These are phyloP conservation scores for Ephialtes manifestator DNA, from an alignment of 2,888 invertebrate species.

Conservation along the genomic window DNA sequence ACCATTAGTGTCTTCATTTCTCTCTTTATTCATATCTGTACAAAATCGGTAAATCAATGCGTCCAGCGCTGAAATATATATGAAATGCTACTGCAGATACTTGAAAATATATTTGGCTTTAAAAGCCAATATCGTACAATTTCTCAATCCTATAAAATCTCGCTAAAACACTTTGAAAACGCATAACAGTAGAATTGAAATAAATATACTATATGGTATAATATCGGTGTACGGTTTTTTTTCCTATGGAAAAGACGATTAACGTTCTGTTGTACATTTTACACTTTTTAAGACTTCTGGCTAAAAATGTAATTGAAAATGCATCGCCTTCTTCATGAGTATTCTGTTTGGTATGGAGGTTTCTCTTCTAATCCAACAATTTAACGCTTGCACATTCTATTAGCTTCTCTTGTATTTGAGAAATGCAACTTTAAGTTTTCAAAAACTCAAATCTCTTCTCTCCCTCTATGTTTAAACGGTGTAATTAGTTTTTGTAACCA, in stretches of 20 bases:
- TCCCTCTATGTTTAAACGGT: background rate
- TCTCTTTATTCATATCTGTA: conserved; percentile 45
- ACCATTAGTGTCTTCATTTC: conserved; percentile 2
- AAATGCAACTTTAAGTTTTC: background rate
- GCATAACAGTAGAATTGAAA: conserved; percentile 24
- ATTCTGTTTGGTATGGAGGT: conserved; percentile 35
- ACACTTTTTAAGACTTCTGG: background rate
- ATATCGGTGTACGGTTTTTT: conserved; percentile 1
- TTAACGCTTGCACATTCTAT: background rate
- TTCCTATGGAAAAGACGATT: background rate
- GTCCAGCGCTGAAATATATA: conserved; percentile 58
- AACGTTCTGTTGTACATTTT: background rate
- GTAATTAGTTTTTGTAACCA: conserved; percentile 9
- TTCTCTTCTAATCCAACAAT: conserved; percentile 10
- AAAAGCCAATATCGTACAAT: background rate
- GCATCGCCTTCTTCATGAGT: conserved; percentile 52
- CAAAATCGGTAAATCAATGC: conserved; percentile 60
- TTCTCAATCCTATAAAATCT: conserved; percentile 7
- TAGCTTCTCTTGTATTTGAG: background rate
- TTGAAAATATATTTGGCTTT: background rate
- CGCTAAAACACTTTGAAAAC: conserved; percentile 12
- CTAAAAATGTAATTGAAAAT: conserved; percentile 33
- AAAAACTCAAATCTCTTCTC: background rate
- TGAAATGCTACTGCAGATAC: conserved; percentile 2
- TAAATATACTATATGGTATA: conserved; percentile 44